Percentiles rank a stretch among this genome's conserved stretches.
Evolutionary conservation across 2,797 vertebrate species (phyloP).

Genomic region (Gallinago solitaria): DNA sequence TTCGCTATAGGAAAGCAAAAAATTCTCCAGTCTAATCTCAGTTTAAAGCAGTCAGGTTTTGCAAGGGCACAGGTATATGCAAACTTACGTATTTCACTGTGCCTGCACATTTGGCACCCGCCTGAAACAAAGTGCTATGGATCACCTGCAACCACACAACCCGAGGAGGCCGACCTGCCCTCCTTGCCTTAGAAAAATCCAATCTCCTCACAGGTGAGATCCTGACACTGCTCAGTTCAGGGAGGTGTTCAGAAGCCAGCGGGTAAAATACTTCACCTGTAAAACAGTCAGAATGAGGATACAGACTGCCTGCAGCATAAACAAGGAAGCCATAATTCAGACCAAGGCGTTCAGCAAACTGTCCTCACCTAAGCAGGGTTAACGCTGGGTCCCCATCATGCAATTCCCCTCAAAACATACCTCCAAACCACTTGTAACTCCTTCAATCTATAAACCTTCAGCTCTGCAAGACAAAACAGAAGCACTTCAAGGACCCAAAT

Average conservation of each 20-base stretch:
- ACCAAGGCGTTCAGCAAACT: neutral
- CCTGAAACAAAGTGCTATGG: neutral
- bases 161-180: neutral
- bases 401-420: neutral
- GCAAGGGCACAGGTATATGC: neutral
- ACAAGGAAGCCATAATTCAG: neutral
- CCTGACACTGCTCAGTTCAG: neutral
- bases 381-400: neutral
- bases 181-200: neutral
- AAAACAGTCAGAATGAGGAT: neutral
- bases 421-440: neutral
- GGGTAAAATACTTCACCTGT: accelerated
- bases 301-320: neutral
- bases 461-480: neutral
- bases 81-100: neutral
- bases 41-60: neutral
- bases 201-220: accelerated
- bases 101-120: neutral
- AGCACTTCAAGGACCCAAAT: neutral
- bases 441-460: neutral
- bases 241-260: neutral
- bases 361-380: neutral
- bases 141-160: neutral
- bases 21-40: neutral
- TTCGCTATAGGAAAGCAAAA: neutral